Base-by-base conservation (phyloP, 2,797 vertebrate genomes). In the Propithecus perrieri region DNA sequence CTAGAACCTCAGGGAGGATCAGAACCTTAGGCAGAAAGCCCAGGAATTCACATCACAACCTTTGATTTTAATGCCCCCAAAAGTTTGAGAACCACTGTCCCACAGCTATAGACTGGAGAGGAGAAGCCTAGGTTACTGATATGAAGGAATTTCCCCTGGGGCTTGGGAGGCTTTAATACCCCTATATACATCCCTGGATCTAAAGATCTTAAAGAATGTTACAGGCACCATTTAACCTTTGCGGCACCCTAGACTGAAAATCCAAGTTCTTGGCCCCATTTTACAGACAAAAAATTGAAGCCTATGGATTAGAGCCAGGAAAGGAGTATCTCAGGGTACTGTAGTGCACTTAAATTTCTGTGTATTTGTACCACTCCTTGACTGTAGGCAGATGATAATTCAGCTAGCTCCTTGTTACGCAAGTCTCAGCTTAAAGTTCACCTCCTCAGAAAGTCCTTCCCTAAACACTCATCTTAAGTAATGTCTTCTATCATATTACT, bases 161-260 rank as follows among this genome's bases (percentile, higher is more conserved):
- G 53, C 83, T 96, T 95, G 38, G 43, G 53, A 92, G 50, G 61
- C 71, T 91, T 50, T 94, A 96, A 97, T 96, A 94, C 94, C 74
- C 61, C 55, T 88, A 76, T 80, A 33, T 75, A 75, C 30, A 94
- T 43, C 43, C 53, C 46, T 55, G 46, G 43, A 74, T 90, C 93
- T 96, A 76, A 72, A 93, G 78, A 85, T 94, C 65, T 95, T 87
- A 93, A 92, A 93, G 63, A 95, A 75, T 87, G 59, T 85, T 85
- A 94, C 65, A 95, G 53, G 91, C 30, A 85, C 88, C 57, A 94
- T 72, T 96, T 96, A 96, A 95, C 63, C 63, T 80, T 96, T 78
- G 22, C 24, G 83, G 41, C 75, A 94, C 35, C 10, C 15, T 83
- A 85, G 61, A 86, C 83, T 74, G 48, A 90, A 78, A 97, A 93